Evolutionary conservation across 2,113 vertebrate genomes (phyloP).

Genomic region (Pantherophis guttatus): DNA sequence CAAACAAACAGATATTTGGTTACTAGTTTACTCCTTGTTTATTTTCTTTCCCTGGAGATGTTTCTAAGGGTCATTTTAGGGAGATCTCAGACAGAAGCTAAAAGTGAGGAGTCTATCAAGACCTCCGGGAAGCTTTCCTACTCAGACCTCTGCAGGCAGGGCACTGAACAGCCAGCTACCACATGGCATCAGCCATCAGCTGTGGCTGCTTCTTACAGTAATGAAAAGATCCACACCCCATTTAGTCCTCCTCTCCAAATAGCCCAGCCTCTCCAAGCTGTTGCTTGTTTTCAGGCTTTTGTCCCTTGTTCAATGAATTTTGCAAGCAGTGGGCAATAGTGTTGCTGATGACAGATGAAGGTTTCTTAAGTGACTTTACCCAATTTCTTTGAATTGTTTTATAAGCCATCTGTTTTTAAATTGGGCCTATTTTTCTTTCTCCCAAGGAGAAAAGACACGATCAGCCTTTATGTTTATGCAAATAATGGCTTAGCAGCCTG

Average conservation of each 20-base stretch:
- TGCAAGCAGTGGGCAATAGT: constrained; percentile 20
- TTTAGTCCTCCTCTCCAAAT: constrained; percentile 15
- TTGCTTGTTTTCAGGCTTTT: constrained; percentile 35
- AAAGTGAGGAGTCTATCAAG: background rate
- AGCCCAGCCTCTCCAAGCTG: constrained; percentile 24
- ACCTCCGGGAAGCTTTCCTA: background rate
- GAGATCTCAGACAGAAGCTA: background rate
- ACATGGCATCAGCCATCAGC: background rate
- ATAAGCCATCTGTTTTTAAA: constrained; percentile 62
- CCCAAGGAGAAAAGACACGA: constrained; percentile 46
- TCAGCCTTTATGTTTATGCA: constrained; percentile 58
- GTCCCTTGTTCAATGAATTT: constrained; percentile 44
- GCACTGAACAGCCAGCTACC: background rate
- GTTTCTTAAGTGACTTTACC: constrained; percentile 44
- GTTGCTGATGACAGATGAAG: constrained; percentile 52
- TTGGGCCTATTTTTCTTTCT: constrained; percentile 34
- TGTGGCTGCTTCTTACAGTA: background rate
- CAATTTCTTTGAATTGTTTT: constrained; percentile 57
- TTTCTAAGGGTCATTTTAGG: background rate
- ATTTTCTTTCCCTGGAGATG: background rate
- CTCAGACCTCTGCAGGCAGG: background rate
- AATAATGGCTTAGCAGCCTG: constrained; percentile 52
- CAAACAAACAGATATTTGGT: background rate
- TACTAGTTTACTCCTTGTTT: background rate
- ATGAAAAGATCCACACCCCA: constrained; percentile 1